phyloP scores from a whole-genome alignment of 2,113 vertebrate genomes.

The Tetrax tetrax region DNA sequence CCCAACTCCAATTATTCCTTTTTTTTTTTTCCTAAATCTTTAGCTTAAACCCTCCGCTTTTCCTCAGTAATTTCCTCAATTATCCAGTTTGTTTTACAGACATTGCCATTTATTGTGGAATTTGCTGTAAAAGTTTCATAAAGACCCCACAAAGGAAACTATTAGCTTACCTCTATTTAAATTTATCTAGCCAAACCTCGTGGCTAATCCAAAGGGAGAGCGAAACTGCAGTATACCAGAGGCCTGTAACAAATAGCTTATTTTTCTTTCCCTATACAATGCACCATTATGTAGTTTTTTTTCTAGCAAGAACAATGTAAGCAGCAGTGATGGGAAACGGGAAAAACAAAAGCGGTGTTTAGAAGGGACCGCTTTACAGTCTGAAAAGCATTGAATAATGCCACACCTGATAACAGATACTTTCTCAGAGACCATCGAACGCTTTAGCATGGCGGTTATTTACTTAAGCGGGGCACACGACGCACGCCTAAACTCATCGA shows the following conservation, averaged over 20 bases:
- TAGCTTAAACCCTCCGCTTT: not conserved
- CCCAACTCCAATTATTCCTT: not conserved
- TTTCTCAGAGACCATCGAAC: not conserved
- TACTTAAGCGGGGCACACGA: not conserved
- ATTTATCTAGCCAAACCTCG: constrained; percentile 16
- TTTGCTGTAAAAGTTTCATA: not conserved
- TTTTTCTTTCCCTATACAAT: constrained; percentile 75
- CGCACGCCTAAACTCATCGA: accelerated
- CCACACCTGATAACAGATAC: constrained; percentile 71
- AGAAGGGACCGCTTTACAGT: constrained; percentile 42
- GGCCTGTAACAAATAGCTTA: constrained; percentile 65
- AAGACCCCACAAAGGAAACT: constrained; percentile 17
- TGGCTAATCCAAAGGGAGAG: constrained; percentile 22
- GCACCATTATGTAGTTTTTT: constrained; percentile 66
- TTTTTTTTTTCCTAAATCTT: not conserved
- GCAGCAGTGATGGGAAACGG: constrained; percentile 65
- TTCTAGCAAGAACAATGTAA: constrained; percentile 59
- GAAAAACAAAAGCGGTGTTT: constrained; percentile 75
- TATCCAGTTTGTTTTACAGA: constrained; percentile 26
- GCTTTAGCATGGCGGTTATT: not conserved
- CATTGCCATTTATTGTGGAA: not conserved
- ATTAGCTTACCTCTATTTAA: not conserved
- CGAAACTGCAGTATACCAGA: not conserved
- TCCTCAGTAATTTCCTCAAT: constrained; percentile 4
- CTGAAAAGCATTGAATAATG: constrained; percentile 55